Evolutionary conservation across 2,113 vertebrate genomes (phyloP).

Genomic region (Apodemus speciosus): DNA sequence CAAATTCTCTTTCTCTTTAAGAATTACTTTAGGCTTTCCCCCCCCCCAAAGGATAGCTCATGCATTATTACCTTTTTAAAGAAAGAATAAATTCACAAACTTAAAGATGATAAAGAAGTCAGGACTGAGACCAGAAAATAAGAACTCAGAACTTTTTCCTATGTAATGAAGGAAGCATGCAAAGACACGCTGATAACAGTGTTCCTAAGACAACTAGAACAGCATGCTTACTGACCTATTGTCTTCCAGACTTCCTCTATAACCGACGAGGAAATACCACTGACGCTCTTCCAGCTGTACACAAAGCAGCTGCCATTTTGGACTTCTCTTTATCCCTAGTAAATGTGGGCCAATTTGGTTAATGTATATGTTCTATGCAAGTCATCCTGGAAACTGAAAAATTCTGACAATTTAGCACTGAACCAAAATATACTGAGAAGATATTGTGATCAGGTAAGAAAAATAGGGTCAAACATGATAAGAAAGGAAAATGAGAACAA

Average conservation of each 20-base stretch:
- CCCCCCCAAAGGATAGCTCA: background rate
- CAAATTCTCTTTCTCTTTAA: conserved; percentile 45
- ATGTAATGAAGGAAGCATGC: conserved; percentile 37
- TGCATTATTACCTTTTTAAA: conserved; percentile 16
- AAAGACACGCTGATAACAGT: background rate
- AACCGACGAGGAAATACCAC: conserved; percentile 60
- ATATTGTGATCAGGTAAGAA: conserved; percentile 39
- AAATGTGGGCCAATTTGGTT: conserved; percentile 65
- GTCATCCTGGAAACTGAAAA: conserved; percentile 66
- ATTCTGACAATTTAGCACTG: conserved; percentile 49
- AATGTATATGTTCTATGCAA: conserved; percentile 53
- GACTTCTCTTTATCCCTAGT: conserved; percentile 54
- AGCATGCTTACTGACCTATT: background rate
- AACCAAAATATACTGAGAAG: conserved; percentile 13
- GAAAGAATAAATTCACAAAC: background rate
- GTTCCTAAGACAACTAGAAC: background rate
- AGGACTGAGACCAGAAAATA: conserved; percentile 47
- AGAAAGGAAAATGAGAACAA: background rate
- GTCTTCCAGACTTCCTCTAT: conserved; percentile 18
- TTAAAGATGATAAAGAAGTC: conserved; percentile 28
- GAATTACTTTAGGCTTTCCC: background rate
- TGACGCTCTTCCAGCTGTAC: conserved; percentile 50
- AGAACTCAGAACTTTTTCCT: conserved; percentile 37
- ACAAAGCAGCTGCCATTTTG: conserved; percentile 54
- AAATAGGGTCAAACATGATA: conserved; percentile 21